Percentiles rank a stretch among this genome's conserved stretches.
Conservation (phyloP, 2,113 vertebrate species). For the Nestor notabilis region DNA sequence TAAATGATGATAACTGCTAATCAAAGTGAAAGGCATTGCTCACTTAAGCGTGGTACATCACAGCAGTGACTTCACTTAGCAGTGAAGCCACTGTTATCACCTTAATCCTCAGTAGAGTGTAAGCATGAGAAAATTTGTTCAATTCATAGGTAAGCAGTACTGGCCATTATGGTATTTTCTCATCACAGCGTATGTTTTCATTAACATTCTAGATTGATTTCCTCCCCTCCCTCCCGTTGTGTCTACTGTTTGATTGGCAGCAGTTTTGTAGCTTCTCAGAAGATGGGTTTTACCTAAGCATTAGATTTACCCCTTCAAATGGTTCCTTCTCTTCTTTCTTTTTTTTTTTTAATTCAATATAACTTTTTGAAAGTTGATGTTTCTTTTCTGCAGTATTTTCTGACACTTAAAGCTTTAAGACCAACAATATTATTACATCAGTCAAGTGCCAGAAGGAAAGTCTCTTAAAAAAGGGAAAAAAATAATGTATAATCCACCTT, state of each 20-base stretch:
- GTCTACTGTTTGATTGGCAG: background rate
- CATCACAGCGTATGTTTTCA: background rate
- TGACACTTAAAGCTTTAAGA: constrained; percentile 1
- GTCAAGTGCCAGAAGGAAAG: constrained; percentile 6
- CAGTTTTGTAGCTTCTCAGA: background rate
- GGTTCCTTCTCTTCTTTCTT: background rate
- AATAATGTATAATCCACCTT: constrained; percentile 29
- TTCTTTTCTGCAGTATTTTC: constrained; percentile 23
- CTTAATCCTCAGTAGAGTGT: background rate
- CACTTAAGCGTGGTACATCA: background rate
- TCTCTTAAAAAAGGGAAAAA: background rate
- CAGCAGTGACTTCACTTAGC: background rate
- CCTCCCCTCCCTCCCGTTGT: background rate
- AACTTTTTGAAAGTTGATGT: background rate
- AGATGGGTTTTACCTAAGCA: background rate
- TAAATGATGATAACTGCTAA: background rate
- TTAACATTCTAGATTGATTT: background rate
- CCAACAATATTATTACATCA: background rate
- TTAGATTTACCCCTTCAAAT: background rate
- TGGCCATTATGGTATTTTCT: background rate
- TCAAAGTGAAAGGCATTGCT: background rate
- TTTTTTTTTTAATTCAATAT: background rate
- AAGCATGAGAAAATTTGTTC: background rate
- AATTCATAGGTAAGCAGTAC: background rate
- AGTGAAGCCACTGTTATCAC: background rate